Percentiles rank a stretch among this genome's conserved stretches.
These are phyloP conservation scores for Mantis religiosa DNA, from an alignment of 2,888 invertebrate species.

Conservation along the genomic window DNA sequence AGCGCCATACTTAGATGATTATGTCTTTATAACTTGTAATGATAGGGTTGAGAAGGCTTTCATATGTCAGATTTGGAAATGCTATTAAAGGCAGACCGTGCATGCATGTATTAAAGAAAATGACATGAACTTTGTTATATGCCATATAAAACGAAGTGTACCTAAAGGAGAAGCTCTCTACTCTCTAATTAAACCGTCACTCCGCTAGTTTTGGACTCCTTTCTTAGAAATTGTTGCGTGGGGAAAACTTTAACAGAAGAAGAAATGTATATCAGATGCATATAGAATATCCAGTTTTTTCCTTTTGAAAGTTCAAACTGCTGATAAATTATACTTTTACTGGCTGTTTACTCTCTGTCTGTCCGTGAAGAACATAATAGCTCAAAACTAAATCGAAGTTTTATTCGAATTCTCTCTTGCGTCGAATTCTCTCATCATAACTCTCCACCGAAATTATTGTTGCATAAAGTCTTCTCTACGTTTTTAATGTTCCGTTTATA, in stretches of 20 bases:
- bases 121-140: not conserved
- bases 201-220: not conserved
- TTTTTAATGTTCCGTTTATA: too few relatives aligned
- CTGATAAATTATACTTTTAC: too few relatives aligned
- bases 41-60: not conserved
- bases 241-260: not conserved
- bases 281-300: not conserved
- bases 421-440: too few relatives aligned
- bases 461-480: too few relatives aligned
- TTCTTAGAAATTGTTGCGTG: not conserved
- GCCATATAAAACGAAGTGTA: not conserved
- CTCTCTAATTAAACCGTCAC: not conserved
- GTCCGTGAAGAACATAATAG: too few relatives aligned
- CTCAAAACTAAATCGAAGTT: too few relatives aligned
- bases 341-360: too few relatives aligned
- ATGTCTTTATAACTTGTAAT: not conserved
- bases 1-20: not conserved
- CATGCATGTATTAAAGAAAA: not conserved
- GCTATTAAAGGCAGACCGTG: not conserved
- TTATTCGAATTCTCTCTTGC: too few relatives aligned
- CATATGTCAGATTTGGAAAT: not conserved
- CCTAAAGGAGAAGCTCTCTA: not conserved
- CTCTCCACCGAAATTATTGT: too few relatives aligned
- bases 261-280: not conserved
- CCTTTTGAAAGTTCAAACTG: too few relatives aligned